A percentile compares a stretch with the other conserved stretches of the same genome.
These are phyloP conservation scores for Cromileptes altivelis DNA, from an alignment of 2,113 vertebrate species.

Conservation along the genomic window DNA sequence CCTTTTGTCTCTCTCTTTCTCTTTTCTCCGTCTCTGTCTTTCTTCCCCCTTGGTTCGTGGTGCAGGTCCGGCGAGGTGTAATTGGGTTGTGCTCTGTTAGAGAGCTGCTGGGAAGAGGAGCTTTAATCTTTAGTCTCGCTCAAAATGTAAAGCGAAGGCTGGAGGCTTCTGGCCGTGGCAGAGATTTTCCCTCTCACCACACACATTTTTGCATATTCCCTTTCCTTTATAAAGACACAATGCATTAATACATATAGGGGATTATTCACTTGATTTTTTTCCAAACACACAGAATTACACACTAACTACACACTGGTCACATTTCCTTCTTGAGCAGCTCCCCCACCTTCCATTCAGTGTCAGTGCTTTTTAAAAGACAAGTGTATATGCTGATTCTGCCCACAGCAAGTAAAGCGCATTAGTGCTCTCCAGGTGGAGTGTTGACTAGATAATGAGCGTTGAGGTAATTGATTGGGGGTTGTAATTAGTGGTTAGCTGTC, in stretches of 20 bases:
- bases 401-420: slow-evolving; percentile 67
- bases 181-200: slow-evolving; percentile 43
- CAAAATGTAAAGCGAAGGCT: slow-evolving; percentile 76
- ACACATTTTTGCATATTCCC: slow-evolving; percentile 40
- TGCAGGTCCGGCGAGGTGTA: slow-evolving; percentile 74
- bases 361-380: slow-evolving; percentile 39
- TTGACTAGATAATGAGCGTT: slow-evolving; percentile 77
- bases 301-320: slow-evolving; percentile 10
- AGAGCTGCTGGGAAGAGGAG: slow-evolving; percentile 65
- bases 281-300: slow-evolving; percentile 10
- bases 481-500: slow-evolving; percentile 83
- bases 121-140: slow-evolving; percentile 84
- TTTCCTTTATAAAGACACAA: slow-evolving; percentile 32
- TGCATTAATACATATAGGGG: slow-evolving; percentile 22
- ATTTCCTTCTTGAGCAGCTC: slow-evolving; percentile 13
- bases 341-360: slow-evolving; percentile 25
- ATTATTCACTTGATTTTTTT: slow-evolving; percentile 34
- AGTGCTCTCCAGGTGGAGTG: slow-evolving; percentile 80
- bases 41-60: slow-evolving; percentile 38
- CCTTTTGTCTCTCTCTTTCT: slow-evolving; percentile 28
- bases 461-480: slow-evolving; percentile 81
- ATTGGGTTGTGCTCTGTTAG: slow-evolving; percentile 75
- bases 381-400: slow-evolving; percentile 60
- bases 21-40: slow-evolving; percentile 27
- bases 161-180: slow-evolving; percentile 61